Conservation (phyloP, 2,888 invertebrate species). For the Neoascia interrupta region DNA sequence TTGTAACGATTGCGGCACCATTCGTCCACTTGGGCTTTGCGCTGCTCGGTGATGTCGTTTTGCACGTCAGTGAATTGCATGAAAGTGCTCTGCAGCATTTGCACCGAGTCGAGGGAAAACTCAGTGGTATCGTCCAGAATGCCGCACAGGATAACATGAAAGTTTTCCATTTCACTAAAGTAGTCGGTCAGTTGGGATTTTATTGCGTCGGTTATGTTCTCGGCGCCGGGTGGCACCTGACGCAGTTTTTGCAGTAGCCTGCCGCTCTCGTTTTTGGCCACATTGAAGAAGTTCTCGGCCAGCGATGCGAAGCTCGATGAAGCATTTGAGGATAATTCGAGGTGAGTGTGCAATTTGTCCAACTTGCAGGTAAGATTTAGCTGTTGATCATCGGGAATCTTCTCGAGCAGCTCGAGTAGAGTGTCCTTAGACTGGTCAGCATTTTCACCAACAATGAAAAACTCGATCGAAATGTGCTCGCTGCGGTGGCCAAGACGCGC, state of each 20-base stretch:
- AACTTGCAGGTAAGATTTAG: conserved; percentile 73
- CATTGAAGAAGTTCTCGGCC: conserved; percentile 72
- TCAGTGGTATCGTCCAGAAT: conserved; percentile 75
- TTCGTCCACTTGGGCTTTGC: conserved; percentile 70
- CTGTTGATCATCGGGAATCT: conserved; percentile 74
- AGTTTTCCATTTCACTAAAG: conserved; percentile 77
- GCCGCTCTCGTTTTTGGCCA: conserved; percentile 74
- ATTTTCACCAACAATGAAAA: conserved; percentile 71
- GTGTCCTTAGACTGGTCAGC: conserved; percentile 72
- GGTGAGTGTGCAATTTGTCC: conserved; percentile 71
- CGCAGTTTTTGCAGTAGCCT: conserved; percentile 73
- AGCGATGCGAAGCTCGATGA: conserved; percentile 71
- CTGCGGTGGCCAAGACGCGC: conserved; percentile 39
- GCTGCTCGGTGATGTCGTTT: conserved; percentile 70
- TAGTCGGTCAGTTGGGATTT: conserved; percentile 75
- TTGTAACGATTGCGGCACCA: conserved; percentile 73
- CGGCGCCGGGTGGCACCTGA: conserved; percentile 73
- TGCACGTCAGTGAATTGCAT: conserved; percentile 73
- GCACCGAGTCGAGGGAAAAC: conserved; percentile 73
- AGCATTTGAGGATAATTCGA: conserved; percentile 70
- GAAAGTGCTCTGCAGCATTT: conserved; percentile 71
- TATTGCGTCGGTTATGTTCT: conserved; percentile 69
- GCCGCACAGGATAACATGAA: conserved; percentile 74
- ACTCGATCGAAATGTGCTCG: conserved; percentile 73
- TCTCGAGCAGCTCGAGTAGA: conserved; percentile 72